Percentiles rank a stretch among this genome's conserved stretches.
These are phyloP conservation scores for Zophobas morio DNA, from an alignment of 1,140 invertebrate species.

Conservation along the genomic window DNA sequence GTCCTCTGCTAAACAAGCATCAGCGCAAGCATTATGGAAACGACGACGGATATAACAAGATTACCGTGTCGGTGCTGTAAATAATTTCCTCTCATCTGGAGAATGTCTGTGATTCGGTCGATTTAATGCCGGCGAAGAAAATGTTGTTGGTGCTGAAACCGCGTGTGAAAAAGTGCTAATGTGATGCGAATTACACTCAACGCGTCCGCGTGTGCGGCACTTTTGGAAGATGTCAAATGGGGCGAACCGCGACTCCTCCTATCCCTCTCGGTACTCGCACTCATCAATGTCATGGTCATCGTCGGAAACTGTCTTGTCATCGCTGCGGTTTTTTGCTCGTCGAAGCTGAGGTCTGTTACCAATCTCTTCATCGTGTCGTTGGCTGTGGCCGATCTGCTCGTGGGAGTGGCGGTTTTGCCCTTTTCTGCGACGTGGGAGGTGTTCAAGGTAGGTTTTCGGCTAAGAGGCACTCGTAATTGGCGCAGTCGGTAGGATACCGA, in stretches of 20 bases:
- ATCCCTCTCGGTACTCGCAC: conserved; percentile 82
- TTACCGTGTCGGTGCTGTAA: conserved; percentile 31
- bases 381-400: conserved; percentile 92
- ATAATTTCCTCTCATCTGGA: conserved; percentile 19
- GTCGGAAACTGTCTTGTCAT: conserved; percentile 93
- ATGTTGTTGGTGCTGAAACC: conserved; percentile 15
- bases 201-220: conserved; percentile 81
- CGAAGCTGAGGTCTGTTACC: conserved; percentile 92
- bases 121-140: conserved; percentile 22
- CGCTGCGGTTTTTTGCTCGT: conserved; percentile 88
- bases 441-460: conserved; percentile 77
- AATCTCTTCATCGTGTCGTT: conserved; percentile 96
- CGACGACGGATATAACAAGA: conserved; percentile 13
- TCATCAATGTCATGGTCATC: conserved; percentile 90
- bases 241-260: conserved; percentile 80
- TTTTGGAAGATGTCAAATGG: conserved; percentile 84
- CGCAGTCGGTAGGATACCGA: too few relatives aligned
- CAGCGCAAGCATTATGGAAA: conserved; percentile 26
- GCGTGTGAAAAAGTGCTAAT: conserved; percentile 45
- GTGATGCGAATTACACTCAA: conserved; percentile 72
- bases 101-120: conserved; percentile 32
- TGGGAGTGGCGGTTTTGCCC: conserved; percentile 91
- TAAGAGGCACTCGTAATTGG: background rate
- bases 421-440: conserved; percentile 92
- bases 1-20: conserved; percentile 19